Base-by-base conservation (phyloP, 2,888 invertebrate species). In the Eurytoma californica region DNA sequence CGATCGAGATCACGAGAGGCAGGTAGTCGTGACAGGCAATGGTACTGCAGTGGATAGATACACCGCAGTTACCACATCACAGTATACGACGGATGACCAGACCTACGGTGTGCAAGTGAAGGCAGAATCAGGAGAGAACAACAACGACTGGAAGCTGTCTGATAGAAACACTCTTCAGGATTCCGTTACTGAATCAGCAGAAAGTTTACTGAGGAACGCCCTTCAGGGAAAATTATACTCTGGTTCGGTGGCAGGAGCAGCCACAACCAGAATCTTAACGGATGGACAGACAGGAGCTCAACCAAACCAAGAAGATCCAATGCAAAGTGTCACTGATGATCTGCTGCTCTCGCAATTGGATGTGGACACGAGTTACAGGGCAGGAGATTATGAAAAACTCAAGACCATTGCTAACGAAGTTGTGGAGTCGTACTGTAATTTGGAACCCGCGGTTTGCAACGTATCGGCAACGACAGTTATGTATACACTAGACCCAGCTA, bases 391-490 rank as follows among this genome's bases (percentile, higher is more conserved):
- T 86, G 96, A 96, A 87, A 96, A 96, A 87, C 91, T 96, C 80
- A 96, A 96, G 87, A 92, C 95, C 85, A 95, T 96, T 90, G 95
- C 96, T 51, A 94, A 94, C 84, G 96, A 96, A 87, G 94, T 96
- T 47, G 95, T 94, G 0, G 95, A 95, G 87, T 94, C 94, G 0
- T 95, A 85, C 93, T 95, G 88, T 93, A 95, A 85, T 94, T 93
- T 90, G 93, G 95, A 91, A 91, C 93, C 80, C 89, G 39, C 39
- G 9, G 93, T 83, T 88, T 87, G 88, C 82, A 88, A 87, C 72
- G 88, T 87, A 0, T 84, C 87, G 0, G 88, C 89, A 14, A 89
- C 89, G 12, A 89, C 89, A n/a, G 89, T 90, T n/a, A 90, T 90
- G 88, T 90, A 90, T 72, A 90, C 90, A 0, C 68, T 90, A 53